These are phyloP conservation scores for Cephus pygmeus DNA, from an alignment of 2,888 invertebrate genomes.

Conservation along the genomic window DNA sequence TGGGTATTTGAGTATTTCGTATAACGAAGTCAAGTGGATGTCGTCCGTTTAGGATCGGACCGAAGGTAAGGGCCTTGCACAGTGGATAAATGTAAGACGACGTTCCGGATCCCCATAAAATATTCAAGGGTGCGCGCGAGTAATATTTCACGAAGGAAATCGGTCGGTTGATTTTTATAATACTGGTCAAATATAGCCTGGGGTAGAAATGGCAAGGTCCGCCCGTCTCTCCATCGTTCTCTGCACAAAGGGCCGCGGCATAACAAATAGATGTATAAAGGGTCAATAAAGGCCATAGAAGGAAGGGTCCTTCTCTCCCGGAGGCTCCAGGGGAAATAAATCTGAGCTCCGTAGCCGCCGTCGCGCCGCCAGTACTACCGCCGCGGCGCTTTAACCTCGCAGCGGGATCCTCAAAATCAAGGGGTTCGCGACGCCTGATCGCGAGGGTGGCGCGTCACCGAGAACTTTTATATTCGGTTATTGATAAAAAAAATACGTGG, in stretches of 20 bases:
- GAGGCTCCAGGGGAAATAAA: conserved; percentile 61
- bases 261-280: conserved; percentile 67
- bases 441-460: conserved; percentile 27
- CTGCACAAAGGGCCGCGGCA: conserved; percentile 63
- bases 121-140: conserved; percentile 63
- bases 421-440: conserved; percentile 49
- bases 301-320: conserved; percentile 37
- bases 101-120: conserved; percentile 51
- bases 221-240: conserved; percentile 21
- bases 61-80: conserved; percentile 17
- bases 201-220: conserved; percentile 52
- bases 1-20: not conserved
- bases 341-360: conserved; percentile 51
- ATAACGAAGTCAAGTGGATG: not conserved
- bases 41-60: not conserved
- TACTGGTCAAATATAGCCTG: conserved; percentile 66
- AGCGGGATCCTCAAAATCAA: conserved; percentile 56
- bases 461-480: conserved; percentile 11
- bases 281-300: conserved; percentile 63
- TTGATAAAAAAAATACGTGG: conserved; percentile 6
- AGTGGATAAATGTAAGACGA: conserved; percentile 49
- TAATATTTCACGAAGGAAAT: conserved; percentile 65
- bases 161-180: conserved; percentile 67
- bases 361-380: not conserved
- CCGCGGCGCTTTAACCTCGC: conserved; percentile 45